Evolutionary conservation across 1,140 invertebrate species (phyloP).

Genomic region (Drosophila jambulina): DNA sequence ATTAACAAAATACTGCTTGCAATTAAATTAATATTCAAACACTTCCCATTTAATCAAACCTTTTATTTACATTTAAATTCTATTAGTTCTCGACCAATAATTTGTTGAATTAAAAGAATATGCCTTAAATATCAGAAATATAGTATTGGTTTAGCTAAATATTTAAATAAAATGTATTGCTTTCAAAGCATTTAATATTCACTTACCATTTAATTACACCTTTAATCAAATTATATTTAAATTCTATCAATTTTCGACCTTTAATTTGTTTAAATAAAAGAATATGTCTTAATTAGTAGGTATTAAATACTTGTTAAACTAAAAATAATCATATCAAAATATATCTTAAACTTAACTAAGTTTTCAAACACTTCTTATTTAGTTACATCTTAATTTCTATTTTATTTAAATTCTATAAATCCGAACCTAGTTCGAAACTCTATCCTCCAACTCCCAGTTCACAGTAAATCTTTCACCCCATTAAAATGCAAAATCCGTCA

Average conservation of each 20-base stretch:
- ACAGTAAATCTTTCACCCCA: background rate
- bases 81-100: background rate
- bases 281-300: too few species aligned
- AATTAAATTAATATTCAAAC: background rate
- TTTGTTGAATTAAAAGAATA: too few species aligned
- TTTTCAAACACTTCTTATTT: background rate
- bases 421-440: background rate
- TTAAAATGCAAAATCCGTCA: slow-evolving; percentile 4
- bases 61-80: background rate
- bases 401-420: too few species aligned
- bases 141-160: too few species aligned
- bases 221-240: too few species aligned
- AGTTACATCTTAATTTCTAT: background rate
- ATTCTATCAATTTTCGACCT: background rate
- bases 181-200: too few species aligned
- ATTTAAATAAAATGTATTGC: too few species aligned
- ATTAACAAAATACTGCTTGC: background rate
- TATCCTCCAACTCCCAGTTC: too few species aligned
- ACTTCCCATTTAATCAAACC: background rate
- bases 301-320: too few species aligned
- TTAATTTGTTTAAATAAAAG: too few species aligned
- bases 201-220: background rate
- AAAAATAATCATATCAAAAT: background rate
- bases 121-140: too few species aligned
- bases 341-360: background rate